Evolutionary conservation across 1,140 invertebrate species (phyloP).

Genomic region (Rhizoglyphus robini): DNA sequence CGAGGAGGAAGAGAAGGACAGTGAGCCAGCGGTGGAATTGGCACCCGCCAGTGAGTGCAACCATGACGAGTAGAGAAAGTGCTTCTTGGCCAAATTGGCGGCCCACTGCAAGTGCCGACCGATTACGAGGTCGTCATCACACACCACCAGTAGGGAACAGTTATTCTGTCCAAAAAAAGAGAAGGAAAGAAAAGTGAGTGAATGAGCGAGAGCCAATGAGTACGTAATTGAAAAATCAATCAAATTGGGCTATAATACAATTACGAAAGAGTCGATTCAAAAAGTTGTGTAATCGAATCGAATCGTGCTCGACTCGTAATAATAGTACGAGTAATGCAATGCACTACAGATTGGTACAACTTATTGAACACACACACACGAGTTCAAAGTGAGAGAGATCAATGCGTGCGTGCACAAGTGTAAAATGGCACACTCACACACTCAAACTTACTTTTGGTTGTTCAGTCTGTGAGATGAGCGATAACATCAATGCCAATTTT

Average conservation of each 20-base stretch:
- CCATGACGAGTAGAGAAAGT: neutral
- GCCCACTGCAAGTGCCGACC: neutral
- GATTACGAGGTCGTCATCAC: neutral
- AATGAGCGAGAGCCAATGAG: no score
- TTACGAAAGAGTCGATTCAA: no score
- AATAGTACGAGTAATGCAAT: no score
- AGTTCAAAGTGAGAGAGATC: no score
- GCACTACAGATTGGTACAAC: no score
- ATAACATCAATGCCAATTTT: neutral
- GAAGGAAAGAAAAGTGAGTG: neutral
- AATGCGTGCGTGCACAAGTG: no score
- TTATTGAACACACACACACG: no score
- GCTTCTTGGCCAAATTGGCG: neutral
- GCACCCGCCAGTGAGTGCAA: neutral
- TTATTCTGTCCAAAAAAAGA: neutral
- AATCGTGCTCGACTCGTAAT: no score
- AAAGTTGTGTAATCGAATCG: no score
- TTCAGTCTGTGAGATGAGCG: neutral
- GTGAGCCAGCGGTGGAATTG: neutral
- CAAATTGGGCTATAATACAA: no score
- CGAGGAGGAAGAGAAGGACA: neutral
- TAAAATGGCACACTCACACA: no score
- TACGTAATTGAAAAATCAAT: no score
- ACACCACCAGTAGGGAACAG: neutral
- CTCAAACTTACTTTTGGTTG: neutral